A percentile compares a stretch with the other conserved stretches of the same genome.
phyloP scores from a whole-genome alignment of 2,113 vertebrate genomes.

The Mus pahari region DNA sequence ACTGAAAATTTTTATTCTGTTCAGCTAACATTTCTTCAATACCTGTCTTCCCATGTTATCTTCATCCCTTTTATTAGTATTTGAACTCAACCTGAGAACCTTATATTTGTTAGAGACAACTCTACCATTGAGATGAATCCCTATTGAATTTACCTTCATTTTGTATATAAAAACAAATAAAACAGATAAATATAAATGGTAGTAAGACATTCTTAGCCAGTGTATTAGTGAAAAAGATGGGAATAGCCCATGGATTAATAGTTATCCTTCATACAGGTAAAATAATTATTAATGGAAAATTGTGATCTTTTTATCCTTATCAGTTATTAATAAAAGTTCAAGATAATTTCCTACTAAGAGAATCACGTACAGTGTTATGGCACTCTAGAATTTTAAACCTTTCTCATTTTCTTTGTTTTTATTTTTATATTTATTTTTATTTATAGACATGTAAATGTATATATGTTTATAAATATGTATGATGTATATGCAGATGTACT shows the following conservation, averaged over 20 bases:
- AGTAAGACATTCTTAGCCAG: neutral
- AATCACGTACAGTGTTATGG: neutral
- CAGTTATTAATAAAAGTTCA: conserved; percentile 1
- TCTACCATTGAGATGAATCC: neutral
- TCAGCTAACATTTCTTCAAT: neutral
- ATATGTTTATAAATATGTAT: neutral
- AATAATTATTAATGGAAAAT: neutral
- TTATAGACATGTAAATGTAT: neutral
- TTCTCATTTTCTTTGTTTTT: neutral
- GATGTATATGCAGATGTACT: too few species aligned
- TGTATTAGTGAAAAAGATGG: neutral
- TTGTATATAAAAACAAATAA: neutral
- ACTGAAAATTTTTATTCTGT: conserved; percentile 36
- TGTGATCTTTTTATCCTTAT: neutral
- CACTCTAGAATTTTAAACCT: neutral
- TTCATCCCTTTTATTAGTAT: neutral
- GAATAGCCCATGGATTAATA: neutral
- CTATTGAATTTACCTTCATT: neutral
- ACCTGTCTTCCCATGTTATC: conserved; percentile 2
- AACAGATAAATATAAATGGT: neutral
- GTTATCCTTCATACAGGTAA: neutral
- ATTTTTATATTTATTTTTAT: neutral
- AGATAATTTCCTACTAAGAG: neutral
- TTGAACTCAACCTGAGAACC: neutral
- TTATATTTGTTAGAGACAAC: neutral